Evolutionary conservation across 2,888 invertebrate species (phyloP).

Genomic region (Odontocolon sp.): DNA sequence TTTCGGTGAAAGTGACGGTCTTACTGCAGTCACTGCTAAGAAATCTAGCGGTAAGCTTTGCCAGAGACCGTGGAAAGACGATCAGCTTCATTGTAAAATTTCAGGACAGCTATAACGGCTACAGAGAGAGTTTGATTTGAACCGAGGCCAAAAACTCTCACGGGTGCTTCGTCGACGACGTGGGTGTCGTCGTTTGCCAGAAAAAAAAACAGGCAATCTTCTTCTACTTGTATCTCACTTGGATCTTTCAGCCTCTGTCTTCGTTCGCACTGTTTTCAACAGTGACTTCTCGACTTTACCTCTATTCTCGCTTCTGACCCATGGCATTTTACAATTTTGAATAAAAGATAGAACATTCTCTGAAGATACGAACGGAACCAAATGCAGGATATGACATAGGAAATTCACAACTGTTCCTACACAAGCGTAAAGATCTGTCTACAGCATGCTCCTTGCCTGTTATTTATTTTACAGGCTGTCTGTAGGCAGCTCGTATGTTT

Average conservation of each 20-base stretch:
- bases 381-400: background rate
- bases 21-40: no score
- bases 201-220: conserved; percentile 33
- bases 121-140: conserved; percentile 42
- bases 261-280: background rate
- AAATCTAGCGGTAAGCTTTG: background rate
- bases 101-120: conserved; percentile 4
- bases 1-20: no score
- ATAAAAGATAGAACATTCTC: conserved; percentile 1
- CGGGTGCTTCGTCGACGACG: conserved; percentile 18
- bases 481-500: background rate
- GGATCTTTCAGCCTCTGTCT: background rate
- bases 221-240: conserved; percentile 1
- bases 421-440: background rate
- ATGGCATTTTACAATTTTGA: conserved; percentile 23
- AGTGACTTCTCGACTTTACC: background rate
- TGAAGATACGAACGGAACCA: conserved; percentile 27
- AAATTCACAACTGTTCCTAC: background rate
- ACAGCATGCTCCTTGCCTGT: background rate
- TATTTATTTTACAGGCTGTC: conserved; percentile 18
- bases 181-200: conserved; percentile 40
- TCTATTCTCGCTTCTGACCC: conserved; percentile 14
- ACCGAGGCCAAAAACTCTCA: conserved; percentile 46
- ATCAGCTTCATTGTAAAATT: no score
- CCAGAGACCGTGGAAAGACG: background rate